Evolutionary conservation across 2,797 vertebrate genomes (phyloP).

Genomic region (Tinamus major): DNA sequence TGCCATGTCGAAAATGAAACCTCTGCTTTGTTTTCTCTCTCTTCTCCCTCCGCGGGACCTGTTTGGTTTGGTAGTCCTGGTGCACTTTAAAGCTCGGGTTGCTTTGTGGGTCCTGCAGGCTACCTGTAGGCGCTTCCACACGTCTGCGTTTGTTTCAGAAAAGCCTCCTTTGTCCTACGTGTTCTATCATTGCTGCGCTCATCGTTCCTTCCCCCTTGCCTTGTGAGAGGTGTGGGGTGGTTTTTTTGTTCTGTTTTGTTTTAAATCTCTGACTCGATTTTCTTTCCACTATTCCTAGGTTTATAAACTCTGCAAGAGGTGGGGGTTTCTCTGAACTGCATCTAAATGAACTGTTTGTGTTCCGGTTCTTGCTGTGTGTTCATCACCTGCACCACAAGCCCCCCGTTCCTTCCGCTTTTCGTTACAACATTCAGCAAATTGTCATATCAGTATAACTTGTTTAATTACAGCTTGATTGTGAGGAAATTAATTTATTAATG

Average conservation of each 20-base stretch:
- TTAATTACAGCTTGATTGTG: slow-evolving; percentile 18
- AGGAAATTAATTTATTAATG: slow-evolving; percentile 38
- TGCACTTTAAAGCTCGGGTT: background rate
- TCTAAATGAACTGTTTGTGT: background rate
- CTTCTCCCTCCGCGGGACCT: background rate
- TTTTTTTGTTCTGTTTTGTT: background rate
- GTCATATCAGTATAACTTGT: background rate
- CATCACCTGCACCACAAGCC: background rate
- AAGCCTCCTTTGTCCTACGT: background rate
- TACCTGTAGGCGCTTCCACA: background rate
- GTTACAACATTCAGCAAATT: background rate
- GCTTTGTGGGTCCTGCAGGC: background rate
- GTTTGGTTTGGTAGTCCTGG: background rate
- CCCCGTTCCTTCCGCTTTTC: slow-evolving; percentile 4
- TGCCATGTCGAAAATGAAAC: background rate
- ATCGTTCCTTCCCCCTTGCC: background rate
- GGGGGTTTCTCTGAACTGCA: background rate
- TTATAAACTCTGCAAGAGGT: background rate
- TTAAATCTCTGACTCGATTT: background rate
- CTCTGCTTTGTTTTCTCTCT: background rate
- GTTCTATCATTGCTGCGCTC: background rate
- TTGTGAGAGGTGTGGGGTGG: background rate
- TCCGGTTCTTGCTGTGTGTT: background rate
- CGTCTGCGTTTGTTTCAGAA: background rate
- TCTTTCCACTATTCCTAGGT: background rate